These are phyloP conservation scores for Athalia circularis DNA, from an alignment of 2,888 invertebrate species.

Conservation along the genomic window DNA sequence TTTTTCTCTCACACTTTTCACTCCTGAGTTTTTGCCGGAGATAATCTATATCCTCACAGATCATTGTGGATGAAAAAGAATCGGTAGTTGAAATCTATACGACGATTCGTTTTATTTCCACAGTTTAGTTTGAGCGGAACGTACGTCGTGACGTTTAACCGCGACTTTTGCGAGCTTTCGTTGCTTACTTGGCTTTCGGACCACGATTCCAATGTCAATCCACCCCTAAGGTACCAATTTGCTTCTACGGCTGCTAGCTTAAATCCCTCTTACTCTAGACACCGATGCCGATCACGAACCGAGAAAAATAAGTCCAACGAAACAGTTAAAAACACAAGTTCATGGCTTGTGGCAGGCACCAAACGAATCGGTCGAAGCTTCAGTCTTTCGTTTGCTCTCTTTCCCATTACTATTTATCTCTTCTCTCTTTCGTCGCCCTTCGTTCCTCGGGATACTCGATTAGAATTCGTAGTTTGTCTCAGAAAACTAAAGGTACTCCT, in stretches of 20 bases:
- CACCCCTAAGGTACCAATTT: conserved; percentile 43
- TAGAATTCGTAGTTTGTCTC: conserved; percentile 32
- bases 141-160: conserved; percentile 39
- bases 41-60: too few relatives aligned
- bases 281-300: conserved; percentile 42
- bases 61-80: background rate
- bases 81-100: background rate
- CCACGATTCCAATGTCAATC: conserved; percentile 44
- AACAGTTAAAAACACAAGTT: conserved; percentile 43
- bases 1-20: too few relatives aligned
- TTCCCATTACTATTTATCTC: background rate
- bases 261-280: conserved; percentile 36
- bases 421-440: conserved; percentile 6
- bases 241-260: conserved; percentile 30
- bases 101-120: conserved; percentile 16
- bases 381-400: background rate
- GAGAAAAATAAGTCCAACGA: conserved; percentile 39
- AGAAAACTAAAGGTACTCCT: conserved; percentile 8
- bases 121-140: background rate
- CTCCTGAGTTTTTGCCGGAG: too few relatives aligned
- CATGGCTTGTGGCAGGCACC: conserved; percentile 18
- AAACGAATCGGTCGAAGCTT: background rate
- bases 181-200: conserved; percentile 23
- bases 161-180: conserved; percentile 24
- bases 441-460: background rate